Evolutionary conservation across 2,113 vertebrate species (phyloP), one percentile per base, ranked within the genome.

Genomic region (Catharus fuscescens): DNA sequence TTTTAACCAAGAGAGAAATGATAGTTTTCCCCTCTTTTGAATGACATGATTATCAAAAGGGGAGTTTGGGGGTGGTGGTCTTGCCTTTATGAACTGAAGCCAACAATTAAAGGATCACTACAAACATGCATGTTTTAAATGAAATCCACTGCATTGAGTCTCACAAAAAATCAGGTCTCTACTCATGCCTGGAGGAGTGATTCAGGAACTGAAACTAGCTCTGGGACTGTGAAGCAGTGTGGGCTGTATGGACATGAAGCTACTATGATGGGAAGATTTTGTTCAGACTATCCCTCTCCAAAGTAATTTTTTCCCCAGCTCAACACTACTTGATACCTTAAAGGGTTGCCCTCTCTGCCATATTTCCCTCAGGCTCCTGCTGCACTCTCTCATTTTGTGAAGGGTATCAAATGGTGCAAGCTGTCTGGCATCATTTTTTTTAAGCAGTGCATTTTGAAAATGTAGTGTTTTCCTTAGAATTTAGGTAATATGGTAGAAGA

Each of bases 51-150:
- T 85, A 7, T 61, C 18, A 77, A 25, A 64, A 29, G 8, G 2
- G 7, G 19, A 34, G 2, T 48, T 12, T 47, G 21, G 14, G 10
- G 12, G 2, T 32, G 8, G 14, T 50, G 9, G 3, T 10, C 6
- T 71, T 91, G 34, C 18, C 10, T 40, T 71, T 80, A 18, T 3
- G 24, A 80, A 31, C 5, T 18, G 47, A 50, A 13, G 56, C 45
- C 42, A 82, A 5, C 8, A 73, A 91, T 45, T 50, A 25, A 76
- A 50, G 21, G 8, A 25, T 73, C 8, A 5, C 7, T 54, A 11
- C 6, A 40, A 73, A 20, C 5, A 23, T 1, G 0, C 19, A 17
- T 38, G 17, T 4, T 59, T 65, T 26, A 59, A 34, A 72, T 18
- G 3, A 73, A 82, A 88, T 28, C 34, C 45, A n/a, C 11, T 66